Conservation (phyloP, 2,113 vertebrate genomes). For the Cercopithecus mona region DNA sequence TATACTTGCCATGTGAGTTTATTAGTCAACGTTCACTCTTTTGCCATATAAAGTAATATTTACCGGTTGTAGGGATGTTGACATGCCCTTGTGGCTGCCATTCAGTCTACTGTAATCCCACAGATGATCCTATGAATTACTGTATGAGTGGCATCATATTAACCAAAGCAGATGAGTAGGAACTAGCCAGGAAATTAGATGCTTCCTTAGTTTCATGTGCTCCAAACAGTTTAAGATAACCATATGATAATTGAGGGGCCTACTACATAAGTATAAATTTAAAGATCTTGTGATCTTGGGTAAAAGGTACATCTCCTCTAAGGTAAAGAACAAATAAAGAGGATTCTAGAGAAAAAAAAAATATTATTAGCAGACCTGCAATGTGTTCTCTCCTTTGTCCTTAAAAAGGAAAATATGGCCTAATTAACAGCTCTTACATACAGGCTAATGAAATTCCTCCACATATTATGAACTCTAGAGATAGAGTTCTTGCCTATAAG, state of each 20-base stretch:
- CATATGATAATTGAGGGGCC: neutral
- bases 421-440: neutral
- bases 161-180: neutral
- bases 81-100: neutral
- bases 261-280: neutral
- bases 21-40: neutral
- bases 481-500: neutral
- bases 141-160: neutral
- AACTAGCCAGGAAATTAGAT: neutral
- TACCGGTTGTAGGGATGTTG: too few relatives aligned
- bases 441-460: neutral
- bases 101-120: neutral
- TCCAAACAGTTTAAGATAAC: neutral
- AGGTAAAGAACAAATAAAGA: neutral
- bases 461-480: neutral
- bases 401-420: neutral
- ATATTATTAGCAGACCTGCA: neutral
- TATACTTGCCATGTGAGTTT: neutral
- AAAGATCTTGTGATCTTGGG: neutral
- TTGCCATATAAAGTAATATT: neutral
- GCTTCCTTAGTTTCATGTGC: neutral
- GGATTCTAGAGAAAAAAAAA: neutral
- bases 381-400: neutral
- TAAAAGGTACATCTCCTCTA: neutral
- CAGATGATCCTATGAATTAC: neutral